A percentile compares a stretch with the other conserved stretches of the same genome.
Conservation (phyloP, 1,140 invertebrate species). For the Stegodyphus dumicola region DNA sequence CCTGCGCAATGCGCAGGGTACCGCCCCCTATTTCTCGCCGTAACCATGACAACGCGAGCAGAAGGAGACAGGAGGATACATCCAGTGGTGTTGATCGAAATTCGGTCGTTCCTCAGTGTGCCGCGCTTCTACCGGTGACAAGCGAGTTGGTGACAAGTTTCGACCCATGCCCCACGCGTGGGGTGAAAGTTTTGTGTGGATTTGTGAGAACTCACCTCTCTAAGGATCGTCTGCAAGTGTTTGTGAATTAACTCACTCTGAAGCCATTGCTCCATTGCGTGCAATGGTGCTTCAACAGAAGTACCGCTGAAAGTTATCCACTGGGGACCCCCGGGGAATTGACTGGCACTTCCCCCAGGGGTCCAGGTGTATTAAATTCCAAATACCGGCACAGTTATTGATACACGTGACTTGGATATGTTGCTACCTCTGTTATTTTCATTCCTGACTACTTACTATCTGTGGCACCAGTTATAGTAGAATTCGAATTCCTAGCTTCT, state of each 20-base stretch:
- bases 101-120: neutral
- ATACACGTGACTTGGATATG: neutral
- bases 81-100: neutral
- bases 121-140: neutral
- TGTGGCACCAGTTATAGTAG: neutral
- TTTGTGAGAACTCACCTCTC: neutral
- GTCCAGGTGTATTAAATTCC: neutral
- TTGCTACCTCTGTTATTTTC: neutral
- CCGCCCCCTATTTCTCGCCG: constrained; percentile 21
- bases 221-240: neutral
- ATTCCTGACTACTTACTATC: no score
- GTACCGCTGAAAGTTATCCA: neutral
- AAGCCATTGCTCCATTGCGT: neutral
- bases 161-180: neutral
- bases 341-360: neutral
- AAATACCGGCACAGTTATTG: neutral
- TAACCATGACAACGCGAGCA: constrained; percentile 27
- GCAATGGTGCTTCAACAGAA: neutral
- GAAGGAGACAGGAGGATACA: constrained; percentile 26
- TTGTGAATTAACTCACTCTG: neutral
- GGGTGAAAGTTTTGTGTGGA: neutral
- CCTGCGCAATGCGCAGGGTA: constrained; percentile 29
- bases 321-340: neutral
- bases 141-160: neutral
- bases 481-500: neutral